Conservation (phyloP, 2,797 vertebrate species). For the Manis crassicaudata region DNA sequence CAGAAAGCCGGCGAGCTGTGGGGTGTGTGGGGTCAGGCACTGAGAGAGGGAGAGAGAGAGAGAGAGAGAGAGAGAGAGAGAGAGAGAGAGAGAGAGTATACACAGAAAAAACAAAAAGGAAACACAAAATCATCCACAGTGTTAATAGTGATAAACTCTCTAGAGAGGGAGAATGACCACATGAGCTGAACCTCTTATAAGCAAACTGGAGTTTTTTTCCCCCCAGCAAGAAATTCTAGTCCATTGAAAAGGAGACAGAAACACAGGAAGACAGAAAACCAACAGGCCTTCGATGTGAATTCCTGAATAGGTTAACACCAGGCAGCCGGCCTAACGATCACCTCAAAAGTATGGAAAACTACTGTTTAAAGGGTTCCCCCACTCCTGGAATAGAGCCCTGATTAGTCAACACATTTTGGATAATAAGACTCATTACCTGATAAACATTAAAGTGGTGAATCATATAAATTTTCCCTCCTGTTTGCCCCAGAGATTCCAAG, state of each 20-base stretch:
- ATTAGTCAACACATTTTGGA: constrained; percentile 30
- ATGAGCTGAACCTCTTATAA: not conserved
- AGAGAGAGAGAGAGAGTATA: no score
- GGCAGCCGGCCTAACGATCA: constrained; percentile 34
- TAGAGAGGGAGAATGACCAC: not conserved
- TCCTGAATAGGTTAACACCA: constrained; percentile 21
- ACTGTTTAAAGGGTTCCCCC: not conserved
- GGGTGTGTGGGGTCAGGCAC: not conserved
- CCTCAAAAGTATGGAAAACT: constrained; percentile 27
- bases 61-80: no score
- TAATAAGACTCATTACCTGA: constrained; percentile 29
- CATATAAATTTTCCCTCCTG: not conserved
- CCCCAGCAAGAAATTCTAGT: not conserved
- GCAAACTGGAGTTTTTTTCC: not conserved
- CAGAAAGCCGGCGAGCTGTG: not conserved
- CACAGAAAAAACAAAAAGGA: not conserved
- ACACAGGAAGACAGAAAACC: not conserved
- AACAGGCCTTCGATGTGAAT: not conserved
- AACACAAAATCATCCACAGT: not conserved
- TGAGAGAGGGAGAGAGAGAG: no score
- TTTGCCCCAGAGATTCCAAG: not conserved
- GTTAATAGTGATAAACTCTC: not conserved
- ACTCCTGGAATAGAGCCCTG: not conserved
- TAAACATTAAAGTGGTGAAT: not conserved
- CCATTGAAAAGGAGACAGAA: not conserved